phyloP scores from a whole-genome alignment of 2,888 invertebrate genomes.

The Empis livida region DNA sequence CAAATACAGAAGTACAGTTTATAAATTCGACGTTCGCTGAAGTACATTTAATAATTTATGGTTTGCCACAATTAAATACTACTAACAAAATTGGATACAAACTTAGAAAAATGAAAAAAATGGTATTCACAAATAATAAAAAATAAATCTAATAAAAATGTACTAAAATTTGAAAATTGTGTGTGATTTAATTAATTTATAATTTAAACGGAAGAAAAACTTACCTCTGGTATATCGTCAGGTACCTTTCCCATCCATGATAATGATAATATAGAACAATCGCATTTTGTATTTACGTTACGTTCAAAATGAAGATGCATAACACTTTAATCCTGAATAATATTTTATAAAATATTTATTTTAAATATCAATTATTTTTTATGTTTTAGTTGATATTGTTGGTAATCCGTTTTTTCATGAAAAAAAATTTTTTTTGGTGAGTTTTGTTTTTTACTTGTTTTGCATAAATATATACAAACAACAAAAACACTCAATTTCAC shows the following conservation, averaged over 20 bases:
- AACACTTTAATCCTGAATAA: constrained; percentile 14
- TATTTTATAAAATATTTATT: too few species aligned
- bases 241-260: constrained; percentile 99
- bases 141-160: too few species aligned
- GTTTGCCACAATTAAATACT: not conserved
- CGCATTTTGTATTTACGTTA: constrained; percentile 85
- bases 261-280: constrained; percentile 85
- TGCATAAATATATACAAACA: too few species aligned
- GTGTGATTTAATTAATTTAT: not conserved
- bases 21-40: constrained; percentile 6
- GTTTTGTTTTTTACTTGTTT: too few species aligned
- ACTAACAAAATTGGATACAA: too few species aligned
- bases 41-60: constrained; percentile 7
- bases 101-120: too few species aligned
- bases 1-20: constrained; percentile 7
- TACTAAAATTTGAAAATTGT: not conserved
- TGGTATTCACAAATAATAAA: too few species aligned
- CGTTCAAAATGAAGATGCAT: constrained; percentile 97
- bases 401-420: too few species aligned
- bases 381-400: too few species aligned
- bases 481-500: too few species aligned
- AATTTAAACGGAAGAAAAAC: constrained; percentile 11
- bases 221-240: constrained; percentile 85
- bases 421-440: too few species aligned
- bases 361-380: too few species aligned